Base-by-base conservation (phyloP, 2,888 invertebrate species). In the Nysson spinosus region DNA sequence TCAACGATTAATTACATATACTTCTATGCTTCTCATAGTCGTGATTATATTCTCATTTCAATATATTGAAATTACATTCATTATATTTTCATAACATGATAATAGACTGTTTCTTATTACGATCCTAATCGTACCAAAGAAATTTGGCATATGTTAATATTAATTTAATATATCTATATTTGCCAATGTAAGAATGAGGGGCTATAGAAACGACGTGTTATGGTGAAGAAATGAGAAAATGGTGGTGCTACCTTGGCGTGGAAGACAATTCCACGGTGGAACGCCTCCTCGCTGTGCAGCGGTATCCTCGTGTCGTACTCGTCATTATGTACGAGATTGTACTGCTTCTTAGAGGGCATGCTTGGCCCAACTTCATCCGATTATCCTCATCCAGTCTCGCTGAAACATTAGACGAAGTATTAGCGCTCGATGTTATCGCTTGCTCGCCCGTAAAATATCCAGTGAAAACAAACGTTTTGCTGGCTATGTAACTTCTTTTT, bases 281-380 rank as follows among this genome's bases (percentile, higher is more conserved):
- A 99, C 69, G 98, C 98, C 89, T 98, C 97, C 76, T 99, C 99
- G 63, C 97, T 94, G 88, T 98, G 97, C 76, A 98, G 89, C n/a
- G 98, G 98, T 85, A 98, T 96, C 85, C 97, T 91, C 69, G 95
- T 94, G 88, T 99, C 98, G 88, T 95, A 96, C 84, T 98, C 97
- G 88, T 98, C 98, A 88, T 96, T 96, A 80, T 96, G 95, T 84
- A 99, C 98, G 89, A 97, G 91, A 89, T 98, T 95, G 90, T 98
- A 98, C 83, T 93, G 93, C 88, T 94, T 94, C 88, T 94, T 95
- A 83, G 95, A 94, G 86, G 95, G 94, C 95, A 95, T 95, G 88
- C 91, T 93, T 83, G 80, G 81, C 83, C 81, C 82, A 79, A 69
- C 80, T 80, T 79, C 80, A 82, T 85, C 80, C 81, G 82, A 84